Evolutionary conservation across 1,140 invertebrate species (phyloP), one percentile per base, ranked within the genome.

Genomic region (Sogatella furcifera): DNA sequence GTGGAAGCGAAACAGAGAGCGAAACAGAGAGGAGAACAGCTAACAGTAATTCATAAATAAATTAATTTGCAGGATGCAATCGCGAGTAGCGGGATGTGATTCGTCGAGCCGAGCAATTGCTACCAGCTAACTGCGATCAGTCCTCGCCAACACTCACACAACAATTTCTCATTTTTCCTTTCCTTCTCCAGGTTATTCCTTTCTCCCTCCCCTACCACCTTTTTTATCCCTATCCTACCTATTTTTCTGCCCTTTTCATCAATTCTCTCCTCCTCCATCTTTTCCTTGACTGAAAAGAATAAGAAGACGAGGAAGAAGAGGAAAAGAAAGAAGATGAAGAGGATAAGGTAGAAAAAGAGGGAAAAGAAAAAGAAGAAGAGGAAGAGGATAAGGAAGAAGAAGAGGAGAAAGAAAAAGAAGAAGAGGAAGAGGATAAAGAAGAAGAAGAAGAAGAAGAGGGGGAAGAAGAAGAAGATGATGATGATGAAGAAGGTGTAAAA

Each of bases 21-120:
- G 38, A 31, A 10, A 46, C 22, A 17, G 21, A 4, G 22, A 43
- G 46, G 5, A 44, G n/a, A 43, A 19, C 15, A 34, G 44, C 44
- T 24, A 31, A 10, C 41, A 38, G 17, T 53, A 38, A 60, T 60
- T 60, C 58, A 60, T 60, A 60, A 60, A 60, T 60, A 60, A 60
- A 60, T 60, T 60, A 60, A 60, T 60, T 52, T 42, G 24, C 6
- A 15, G 58, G 11, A 55, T 55, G 54, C 54, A 55, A 55, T 55
- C 38, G 22, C 14, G 54, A n/a, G 52, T 24, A n/a, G 22, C 10
- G 8, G 5, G 22, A 13, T 21, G 46, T 52, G 17, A 24, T 52
- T 52, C 22, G 5, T 10, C 14, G 19, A 1, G 19, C 5, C 14
- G 19, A 53, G 31, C 52, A 53, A 53, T 53, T 53, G 52, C 22